These are phyloP conservation scores for Thereva unica DNA, from an alignment of 2,888 invertebrate genomes.

Conservation along the genomic window DNA sequence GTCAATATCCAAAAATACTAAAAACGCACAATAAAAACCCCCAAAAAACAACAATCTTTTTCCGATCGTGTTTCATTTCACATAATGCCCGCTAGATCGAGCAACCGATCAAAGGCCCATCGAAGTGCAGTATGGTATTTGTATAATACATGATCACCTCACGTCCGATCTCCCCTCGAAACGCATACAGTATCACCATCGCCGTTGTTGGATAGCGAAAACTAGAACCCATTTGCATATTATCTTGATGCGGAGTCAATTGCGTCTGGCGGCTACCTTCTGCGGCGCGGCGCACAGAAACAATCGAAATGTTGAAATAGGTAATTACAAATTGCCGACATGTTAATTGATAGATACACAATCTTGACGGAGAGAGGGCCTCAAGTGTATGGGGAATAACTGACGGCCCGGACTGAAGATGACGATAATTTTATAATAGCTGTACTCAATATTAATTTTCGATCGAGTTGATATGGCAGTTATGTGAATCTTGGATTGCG, in stretches of 20 bases:
- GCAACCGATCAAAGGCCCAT: neutral
- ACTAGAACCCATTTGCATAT: slow-evolving; percentile 31
- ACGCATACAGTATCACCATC: slow-evolving; percentile 3
- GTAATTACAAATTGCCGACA: slow-evolving; percentile 35
- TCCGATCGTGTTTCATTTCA: too few relatives aligned
- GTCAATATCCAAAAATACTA: too few relatives aligned
- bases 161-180: slow-evolving; percentile 3
- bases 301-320: slow-evolving; percentile 32
- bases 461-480: slow-evolving; percentile 20
- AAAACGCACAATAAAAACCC: too few relatives aligned
- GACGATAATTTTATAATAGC: slow-evolving; percentile 8
- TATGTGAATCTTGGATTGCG: neutral
- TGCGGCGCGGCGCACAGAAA: slow-evolving; percentile 12
- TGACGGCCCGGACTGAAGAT: neutral
- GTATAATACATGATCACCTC: neutral
- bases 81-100: neutral
- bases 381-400: neutral
- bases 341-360: slow-evolving; percentile 31
- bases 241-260: slow-evolving; percentile 31
- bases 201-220: neutral
- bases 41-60: too few relatives aligned
- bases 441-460: slow-evolving; percentile 15
- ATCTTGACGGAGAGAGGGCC: slow-evolving; percentile 7
- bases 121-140: neutral
- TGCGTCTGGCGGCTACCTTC: slow-evolving; percentile 16